Evolutionary conservation across 2,888 invertebrate genomes (phyloP).

Genomic region (Sericinus montela): DNA sequence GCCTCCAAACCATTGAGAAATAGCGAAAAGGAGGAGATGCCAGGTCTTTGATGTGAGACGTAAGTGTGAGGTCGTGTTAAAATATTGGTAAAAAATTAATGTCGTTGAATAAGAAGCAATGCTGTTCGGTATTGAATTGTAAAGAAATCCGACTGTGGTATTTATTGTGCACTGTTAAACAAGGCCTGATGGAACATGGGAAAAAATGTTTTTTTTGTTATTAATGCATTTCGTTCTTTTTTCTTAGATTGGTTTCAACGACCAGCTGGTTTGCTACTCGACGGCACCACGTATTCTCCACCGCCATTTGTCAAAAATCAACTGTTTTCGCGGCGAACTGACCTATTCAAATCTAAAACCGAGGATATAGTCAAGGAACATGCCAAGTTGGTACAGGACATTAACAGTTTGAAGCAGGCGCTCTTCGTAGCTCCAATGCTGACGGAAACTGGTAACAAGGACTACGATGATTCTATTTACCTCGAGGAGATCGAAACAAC

Average conservation of each 20-base stretch:
- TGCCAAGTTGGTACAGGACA: slow-evolving; percentile 69
- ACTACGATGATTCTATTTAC: slow-evolving; percentile 67
- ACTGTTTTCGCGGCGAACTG: slow-evolving; percentile 33
- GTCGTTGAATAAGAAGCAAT: too few species aligned
- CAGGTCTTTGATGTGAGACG: too few species aligned
- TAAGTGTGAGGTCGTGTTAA: too few species aligned
- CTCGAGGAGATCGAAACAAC: slow-evolving; percentile 62
- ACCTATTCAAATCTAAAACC: slow-evolving; percentile 32
- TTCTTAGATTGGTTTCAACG: slow-evolving; percentile 33
- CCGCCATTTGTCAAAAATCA: slow-evolving; percentile 10
- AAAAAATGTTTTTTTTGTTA: too few species aligned
- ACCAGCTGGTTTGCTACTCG: slow-evolving; percentile 22
- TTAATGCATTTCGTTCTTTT: background rate
- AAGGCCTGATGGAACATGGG: too few species aligned
- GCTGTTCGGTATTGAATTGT: too few species aligned
- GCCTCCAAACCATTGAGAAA: too few species aligned
- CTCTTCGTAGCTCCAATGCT: slow-evolving; percentile 36
- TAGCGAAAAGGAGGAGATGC: too few species aligned
- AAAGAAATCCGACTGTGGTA: too few species aligned
- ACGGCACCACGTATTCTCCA: slow-evolving; percentile 30
- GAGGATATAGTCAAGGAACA: slow-evolving; percentile 63
- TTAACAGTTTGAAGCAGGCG: slow-evolving; percentile 60
- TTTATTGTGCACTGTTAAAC: too few species aligned
- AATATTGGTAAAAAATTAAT: too few species aligned
- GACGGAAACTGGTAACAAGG: slow-evolving; percentile 36